Evolutionary conservation across 2,797 vertebrate genomes (phyloP).

Genomic region (Chaenodraco wilsoni): DNA sequence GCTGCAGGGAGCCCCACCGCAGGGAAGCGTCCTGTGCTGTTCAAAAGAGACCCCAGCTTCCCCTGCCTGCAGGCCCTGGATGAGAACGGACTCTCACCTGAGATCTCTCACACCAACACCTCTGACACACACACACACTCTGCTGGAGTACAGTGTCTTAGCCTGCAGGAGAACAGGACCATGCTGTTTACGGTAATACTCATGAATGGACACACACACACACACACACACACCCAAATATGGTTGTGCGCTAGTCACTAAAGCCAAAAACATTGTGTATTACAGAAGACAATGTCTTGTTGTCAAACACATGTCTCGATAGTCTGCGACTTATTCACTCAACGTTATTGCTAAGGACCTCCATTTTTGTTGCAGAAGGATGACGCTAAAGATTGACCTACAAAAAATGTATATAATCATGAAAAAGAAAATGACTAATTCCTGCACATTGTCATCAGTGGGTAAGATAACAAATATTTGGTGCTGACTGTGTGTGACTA

Average conservation of each 20-base stretch:
- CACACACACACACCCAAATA: neutral
- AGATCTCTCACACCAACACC: constrained; percentile 84
- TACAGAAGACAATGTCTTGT: too few relatives aligned
- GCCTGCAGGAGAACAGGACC: constrained; percentile 94
- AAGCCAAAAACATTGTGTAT: neutral
- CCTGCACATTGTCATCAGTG: neutral
- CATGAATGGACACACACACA: neutral
- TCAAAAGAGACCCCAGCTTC: constrained; percentile 88
- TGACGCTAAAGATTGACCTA: neutral
- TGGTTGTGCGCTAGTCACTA: neutral
- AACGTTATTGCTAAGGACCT: neutral
- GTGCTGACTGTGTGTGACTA: neutral
- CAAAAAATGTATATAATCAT: neutral
- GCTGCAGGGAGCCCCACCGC: constrained; percentile 52
- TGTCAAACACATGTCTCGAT: neutral
- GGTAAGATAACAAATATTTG: neutral
- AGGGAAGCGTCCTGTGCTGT: constrained; percentile 80
- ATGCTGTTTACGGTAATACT: constrained; percentile 94
- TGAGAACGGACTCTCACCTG: constrained; percentile 88
- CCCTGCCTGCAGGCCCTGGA: constrained; percentile 86
- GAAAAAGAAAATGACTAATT: neutral
- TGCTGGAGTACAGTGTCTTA: constrained; percentile 91
- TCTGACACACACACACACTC: constrained; percentile 66
- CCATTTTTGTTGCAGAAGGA: neutral
- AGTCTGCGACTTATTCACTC: neutral